Evolutionary conservation across 2,888 invertebrate species (phyloP), one percentile per base, ranked within the genome.

Genomic region (Diogma glabrata): DNA sequence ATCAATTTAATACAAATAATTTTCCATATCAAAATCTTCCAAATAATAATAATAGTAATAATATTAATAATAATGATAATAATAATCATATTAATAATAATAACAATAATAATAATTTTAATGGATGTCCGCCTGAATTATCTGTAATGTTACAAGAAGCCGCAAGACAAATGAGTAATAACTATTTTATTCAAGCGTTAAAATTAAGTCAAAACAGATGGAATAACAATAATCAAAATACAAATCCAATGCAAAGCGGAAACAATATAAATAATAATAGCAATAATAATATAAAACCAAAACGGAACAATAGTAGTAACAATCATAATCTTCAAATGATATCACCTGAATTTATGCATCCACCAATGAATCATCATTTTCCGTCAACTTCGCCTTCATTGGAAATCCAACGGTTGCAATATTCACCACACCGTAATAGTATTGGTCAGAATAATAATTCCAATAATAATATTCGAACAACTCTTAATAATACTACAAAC

Each of bases 141-240:
- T 43, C 43, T 22, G 78, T 79, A 1, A 75, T 83, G 73, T 83
- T 84, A 82, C 83, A 84, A 60, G 82, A 84, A 63, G 77, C 78
- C 3, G 73, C 82, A 52, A 74, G 76, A 7, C 70, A 69, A 57
- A 60, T 66, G 60, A 71, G 69, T 57, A 64, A 67, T 7, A 59
- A 67, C 20, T 55, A 55, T 38, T 58, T 65, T 2, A 73, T 73
- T 53, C 64, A 72, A 50, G 60, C 69, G 9, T 55, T 63, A 40
- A 72, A 73, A 58, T 51, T 61, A 40, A 46, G 24, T 46, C 46
- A 46, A 46, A 24, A 23, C 10, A 22, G 46, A 24, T 24, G 24
- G 24, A 46, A 46, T 46, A 43, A 43, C 23, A 43, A 38, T 38
- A 38, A 38, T 43, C 19, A 24, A 7, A 24, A 24, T 24, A 24